Evolutionary conservation across 1,140 invertebrate species (phyloP).

Genomic region (Oppia nitens): DNA sequence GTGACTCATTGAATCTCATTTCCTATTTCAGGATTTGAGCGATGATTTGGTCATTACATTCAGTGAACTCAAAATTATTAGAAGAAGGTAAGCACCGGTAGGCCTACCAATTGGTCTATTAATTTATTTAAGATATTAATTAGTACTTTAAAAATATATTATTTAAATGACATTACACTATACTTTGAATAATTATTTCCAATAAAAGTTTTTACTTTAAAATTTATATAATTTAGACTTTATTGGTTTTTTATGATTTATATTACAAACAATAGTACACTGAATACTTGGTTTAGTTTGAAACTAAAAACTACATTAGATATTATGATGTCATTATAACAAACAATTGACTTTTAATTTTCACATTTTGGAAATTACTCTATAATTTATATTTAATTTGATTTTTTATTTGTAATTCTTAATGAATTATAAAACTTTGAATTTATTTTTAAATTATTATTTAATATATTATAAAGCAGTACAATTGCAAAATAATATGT

Average conservation of each 20-base stretch:
- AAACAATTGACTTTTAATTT: too few relatives aligned
- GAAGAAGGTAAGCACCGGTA: slow-evolving; percentile 12
- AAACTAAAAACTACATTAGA: too few relatives aligned
- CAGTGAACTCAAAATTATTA: slow-evolving; percentile 18
- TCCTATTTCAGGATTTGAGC: slow-evolving; percentile 15
- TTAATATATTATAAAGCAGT: too few relatives aligned
- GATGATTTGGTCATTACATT: slow-evolving; percentile 17
- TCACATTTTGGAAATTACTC: too few relatives aligned
- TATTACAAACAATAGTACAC: not conserved
- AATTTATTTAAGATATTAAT: not conserved
- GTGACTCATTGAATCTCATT: not conserved
- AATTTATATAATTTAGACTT: not conserved
- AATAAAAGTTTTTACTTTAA: not conserved
- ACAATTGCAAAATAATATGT: too few relatives aligned
- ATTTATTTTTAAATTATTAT: too few relatives aligned
- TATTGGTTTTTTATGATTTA: not conserved
- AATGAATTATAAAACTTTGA: too few relatives aligned
- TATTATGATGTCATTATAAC: too few relatives aligned
- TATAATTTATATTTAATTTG: too few relatives aligned
- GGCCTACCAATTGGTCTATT: not conserved
- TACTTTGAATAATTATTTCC: not conserved
- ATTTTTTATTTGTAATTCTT: too few relatives aligned
- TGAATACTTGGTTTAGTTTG: too few relatives aligned
- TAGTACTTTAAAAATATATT: not conserved
- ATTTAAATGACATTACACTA: not conserved